Conservation (phyloP, 2,113 vertebrate genomes). For the Corythaixoides concolor region DNA sequence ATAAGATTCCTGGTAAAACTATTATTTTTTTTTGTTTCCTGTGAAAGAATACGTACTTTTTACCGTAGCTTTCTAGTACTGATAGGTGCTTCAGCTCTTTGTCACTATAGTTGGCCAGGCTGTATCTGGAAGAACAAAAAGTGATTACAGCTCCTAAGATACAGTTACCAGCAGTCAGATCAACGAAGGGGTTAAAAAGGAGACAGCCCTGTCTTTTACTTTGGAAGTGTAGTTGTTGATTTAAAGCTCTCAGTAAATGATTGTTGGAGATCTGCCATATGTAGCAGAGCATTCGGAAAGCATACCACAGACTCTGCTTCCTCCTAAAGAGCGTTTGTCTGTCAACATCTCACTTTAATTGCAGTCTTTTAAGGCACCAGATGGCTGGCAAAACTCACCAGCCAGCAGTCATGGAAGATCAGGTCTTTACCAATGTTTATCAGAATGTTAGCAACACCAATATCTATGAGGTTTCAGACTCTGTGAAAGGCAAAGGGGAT, state of each 20-base stretch:
- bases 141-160: background rate
- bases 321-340: background rate
- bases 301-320: constrained; percentile 12
- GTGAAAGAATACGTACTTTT: background rate
- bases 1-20: background rate
- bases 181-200: constrained; percentile 69
- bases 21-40: background rate
- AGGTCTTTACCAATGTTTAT: background rate
- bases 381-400: background rate
- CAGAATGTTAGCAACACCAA: background rate
- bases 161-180: background rate
- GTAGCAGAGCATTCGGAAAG: constrained; percentile 54
- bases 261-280: constrained; percentile 71
- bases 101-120: background rate
- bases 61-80: background rate
- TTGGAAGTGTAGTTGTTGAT: constrained; percentile 63
- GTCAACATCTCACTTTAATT: background rate
- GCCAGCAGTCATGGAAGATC: constrained; percentile 71
- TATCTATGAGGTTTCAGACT: background rate
- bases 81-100: background rate
- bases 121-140: background rate
- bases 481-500: background rate
- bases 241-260: constrained; percentile 76
- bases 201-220: constrained; percentile 50
- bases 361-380: background rate